These are phyloP conservation scores for Gnathonemus longibarbis DNA, from an alignment of 2,113 vertebrate species.

Conservation along the genomic window DNA sequence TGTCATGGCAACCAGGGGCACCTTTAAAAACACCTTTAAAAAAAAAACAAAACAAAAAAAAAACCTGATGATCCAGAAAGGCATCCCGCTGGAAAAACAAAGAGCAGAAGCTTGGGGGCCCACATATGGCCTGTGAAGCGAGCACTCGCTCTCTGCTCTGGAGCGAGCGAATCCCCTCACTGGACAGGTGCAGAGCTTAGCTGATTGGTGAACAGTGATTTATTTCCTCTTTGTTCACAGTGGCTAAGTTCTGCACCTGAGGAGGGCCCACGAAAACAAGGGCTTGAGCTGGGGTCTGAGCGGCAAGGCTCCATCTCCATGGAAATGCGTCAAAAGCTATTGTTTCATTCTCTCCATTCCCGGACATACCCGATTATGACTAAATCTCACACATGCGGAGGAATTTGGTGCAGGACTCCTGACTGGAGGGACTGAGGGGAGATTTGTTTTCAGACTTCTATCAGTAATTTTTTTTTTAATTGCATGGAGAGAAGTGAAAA, in stretches of 20 bases:
- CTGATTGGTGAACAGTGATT: constrained; percentile 99
- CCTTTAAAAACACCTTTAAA: constrained; percentile 28
- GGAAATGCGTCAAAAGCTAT: constrained; percentile 7
- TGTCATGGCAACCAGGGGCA: constrained; percentile 60
- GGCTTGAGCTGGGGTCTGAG: constrained; percentile 45
- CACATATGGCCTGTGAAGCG: not conserved
- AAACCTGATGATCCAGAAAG: constrained; percentile 42
- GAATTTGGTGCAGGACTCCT: not conserved
- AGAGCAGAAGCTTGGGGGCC: not conserved
- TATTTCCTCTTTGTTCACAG: constrained; percentile 99
- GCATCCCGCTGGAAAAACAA: constrained; percentile 24
- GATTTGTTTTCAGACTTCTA: not conserved
- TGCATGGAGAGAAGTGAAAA: not conserved
- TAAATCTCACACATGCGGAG: fast-evolving
- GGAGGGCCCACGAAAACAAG: constrained; percentile 68
- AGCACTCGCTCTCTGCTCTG: not conserved
- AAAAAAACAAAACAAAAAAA: constrained; percentile 28
- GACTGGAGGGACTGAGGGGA: not conserved
- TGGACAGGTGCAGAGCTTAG: constrained; percentile 98
- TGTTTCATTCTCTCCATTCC: not conserved
- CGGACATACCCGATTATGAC: not conserved
- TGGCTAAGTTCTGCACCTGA: constrained; percentile 99
- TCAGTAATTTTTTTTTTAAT: not conserved
- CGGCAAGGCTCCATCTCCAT: constrained; percentile 10
- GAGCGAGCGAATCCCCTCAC: constrained; percentile 67